phyloP scores from a whole-genome alignment of 2,888 invertebrate genomes.

The Coleophora deauratella region DNA sequence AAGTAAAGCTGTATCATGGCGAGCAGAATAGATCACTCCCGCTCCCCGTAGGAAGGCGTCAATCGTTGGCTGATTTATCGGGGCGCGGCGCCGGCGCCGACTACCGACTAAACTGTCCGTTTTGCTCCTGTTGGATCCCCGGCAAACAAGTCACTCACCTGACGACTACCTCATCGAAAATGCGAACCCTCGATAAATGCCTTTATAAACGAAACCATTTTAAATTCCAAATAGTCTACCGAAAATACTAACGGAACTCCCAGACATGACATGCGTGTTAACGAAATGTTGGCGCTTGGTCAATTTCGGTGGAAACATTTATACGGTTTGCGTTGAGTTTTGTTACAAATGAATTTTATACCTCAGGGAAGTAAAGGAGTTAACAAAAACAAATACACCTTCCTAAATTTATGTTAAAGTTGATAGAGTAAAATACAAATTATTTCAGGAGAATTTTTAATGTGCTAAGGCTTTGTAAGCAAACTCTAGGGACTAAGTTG shows the following conservation, averaged over 20 bases:
- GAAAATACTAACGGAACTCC: conserved; percentile 59
- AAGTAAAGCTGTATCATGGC: conserved; percentile 63
- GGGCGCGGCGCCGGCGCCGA: conserved; percentile 52
- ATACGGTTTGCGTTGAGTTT: conserved; percentile 38
- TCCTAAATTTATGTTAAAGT: conserved; percentile 32
- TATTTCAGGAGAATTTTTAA: conserved; percentile 42
- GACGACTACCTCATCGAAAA: conserved; percentile 64
- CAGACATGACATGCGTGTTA: conserved; percentile 69
- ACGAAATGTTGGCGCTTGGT: conserved; percentile 59
- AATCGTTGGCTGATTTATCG: conserved; percentile 70
- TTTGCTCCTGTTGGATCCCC: conserved; percentile 58
- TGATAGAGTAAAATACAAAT: conserved; percentile 32
- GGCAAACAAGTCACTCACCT: conserved; percentile 74
- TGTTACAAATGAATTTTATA: conserved; percentile 37
- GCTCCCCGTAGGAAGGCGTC: conserved; percentile 72
- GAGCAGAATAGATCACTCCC: conserved; percentile 71
- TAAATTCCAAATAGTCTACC: conserved; percentile 65
- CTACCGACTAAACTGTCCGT: conserved; percentile 67
- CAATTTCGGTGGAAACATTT: conserved; percentile 48
- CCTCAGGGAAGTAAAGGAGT: conserved; percentile 16
- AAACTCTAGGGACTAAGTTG: conserved; percentile 58
- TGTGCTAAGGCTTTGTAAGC: conserved; percentile 54
- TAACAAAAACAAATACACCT: conserved; percentile 24
- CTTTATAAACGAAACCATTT: conserved; percentile 69
- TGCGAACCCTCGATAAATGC: conserved; percentile 61